Percentiles rank a stretch among this genome's conserved stretches.
These are phyloP conservation scores for Electrona antarctica DNA, from an alignment of 2,113 vertebrate species.

Conservation along the genomic window DNA sequence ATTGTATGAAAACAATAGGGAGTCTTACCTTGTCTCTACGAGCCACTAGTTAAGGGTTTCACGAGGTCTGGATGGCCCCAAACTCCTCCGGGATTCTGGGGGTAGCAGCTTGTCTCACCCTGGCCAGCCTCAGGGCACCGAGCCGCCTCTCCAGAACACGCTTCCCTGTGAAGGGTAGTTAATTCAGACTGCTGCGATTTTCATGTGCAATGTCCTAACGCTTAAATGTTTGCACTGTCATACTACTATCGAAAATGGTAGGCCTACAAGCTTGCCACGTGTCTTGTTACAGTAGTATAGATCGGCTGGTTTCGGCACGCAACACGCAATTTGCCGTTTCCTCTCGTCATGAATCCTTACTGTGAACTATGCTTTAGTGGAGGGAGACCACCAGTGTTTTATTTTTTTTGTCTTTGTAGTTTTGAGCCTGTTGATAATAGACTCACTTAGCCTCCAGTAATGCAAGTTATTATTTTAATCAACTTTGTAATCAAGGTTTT, in stretches of 20 bases:
- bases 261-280: too few species aligned
- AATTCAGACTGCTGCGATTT: not conserved
- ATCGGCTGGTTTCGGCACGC: too few species aligned
- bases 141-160: constrained; percentile 62
- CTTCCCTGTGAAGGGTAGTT: constrained; percentile 58
- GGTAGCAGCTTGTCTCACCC: constrained; percentile 66
- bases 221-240: not conserved
- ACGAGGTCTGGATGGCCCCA: constrained; percentile 58
- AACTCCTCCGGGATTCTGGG: constrained; percentile 71
- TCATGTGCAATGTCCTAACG: not conserved
- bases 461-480: not conserved
- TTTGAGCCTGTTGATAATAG: not conserved
- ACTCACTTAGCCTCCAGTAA: not conserved
- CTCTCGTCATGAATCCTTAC: too few species aligned
- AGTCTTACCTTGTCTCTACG: too few species aligned
- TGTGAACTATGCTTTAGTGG: too few species aligned
- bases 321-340: too few species aligned
- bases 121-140: constrained; percentile 64
- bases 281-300: too few species aligned
- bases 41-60: too few species aligned
- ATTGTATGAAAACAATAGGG: too few species aligned
- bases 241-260: too few species aligned
- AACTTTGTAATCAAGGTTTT: too few species aligned
- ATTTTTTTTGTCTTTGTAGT: not conserved
- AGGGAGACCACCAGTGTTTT: too few species aligned